These are phyloP conservation scores for Calonectris borealis DNA, from an alignment of 2,113 vertebrate genomes.

Conservation along the genomic window DNA sequence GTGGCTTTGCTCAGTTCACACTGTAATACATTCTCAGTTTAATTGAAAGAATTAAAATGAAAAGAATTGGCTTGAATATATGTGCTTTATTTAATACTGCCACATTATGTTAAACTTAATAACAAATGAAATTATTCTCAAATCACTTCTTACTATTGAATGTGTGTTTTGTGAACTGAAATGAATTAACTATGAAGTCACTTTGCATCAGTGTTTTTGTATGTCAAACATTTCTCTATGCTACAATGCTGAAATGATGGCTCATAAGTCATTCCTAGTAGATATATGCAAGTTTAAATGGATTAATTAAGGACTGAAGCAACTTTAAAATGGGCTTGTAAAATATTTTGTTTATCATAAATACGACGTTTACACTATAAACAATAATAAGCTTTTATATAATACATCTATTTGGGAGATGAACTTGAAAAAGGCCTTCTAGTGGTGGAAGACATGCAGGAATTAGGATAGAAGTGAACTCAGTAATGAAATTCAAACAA, in stretches of 20 bases:
- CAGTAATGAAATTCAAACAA: neutral
- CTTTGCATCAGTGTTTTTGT: conserved; percentile 14
- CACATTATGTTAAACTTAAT: neutral
- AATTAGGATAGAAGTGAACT: neutral
- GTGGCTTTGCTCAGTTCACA: neutral
- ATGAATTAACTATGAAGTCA: neutral
- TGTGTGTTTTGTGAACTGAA: neutral
- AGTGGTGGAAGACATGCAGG: neutral
- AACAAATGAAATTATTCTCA: conserved; percentile 11
- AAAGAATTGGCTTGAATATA: neutral
- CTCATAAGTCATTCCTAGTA: neutral
- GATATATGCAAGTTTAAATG: neutral
- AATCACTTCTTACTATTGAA: neutral
- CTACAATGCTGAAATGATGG: neutral
- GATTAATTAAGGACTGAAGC: neutral
- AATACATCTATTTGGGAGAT: neutral
- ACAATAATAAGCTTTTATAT: neutral
- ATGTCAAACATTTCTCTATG: neutral
- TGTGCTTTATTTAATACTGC: neutral
- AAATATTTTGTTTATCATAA: neutral
- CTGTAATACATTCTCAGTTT: neutral
- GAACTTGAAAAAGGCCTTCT: neutral
- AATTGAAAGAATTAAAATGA: neutral
- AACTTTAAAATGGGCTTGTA: neutral
- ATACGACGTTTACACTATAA: neutral